These are phyloP conservation scores for Tokudaia tokunoshimensis DNA, from an alignment of 2,797 vertebrate genomes.

Conservation along the genomic window DNA sequence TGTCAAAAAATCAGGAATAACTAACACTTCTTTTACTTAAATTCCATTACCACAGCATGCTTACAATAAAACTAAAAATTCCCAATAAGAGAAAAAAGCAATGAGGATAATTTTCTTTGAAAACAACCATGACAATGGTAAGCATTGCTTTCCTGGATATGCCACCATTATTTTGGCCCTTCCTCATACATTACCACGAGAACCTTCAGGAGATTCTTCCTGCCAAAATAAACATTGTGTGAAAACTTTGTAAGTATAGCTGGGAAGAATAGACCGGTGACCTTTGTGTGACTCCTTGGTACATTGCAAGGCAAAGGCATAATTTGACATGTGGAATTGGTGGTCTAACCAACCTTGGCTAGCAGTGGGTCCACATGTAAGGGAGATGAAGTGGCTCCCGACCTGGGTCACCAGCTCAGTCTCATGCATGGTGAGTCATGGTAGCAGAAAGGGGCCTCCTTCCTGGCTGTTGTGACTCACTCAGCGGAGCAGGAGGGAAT, in stretches of 20 bases:
- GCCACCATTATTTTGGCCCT: conserved; percentile 63
- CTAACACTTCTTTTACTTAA: conserved; percentile 26
- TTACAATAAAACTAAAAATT: conserved; percentile 38
- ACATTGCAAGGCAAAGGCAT: conserved; percentile 72
- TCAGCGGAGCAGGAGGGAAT: conserved; percentile 64
- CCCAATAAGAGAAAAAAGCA: conserved; percentile 1
- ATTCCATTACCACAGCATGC: conserved; percentile 24
- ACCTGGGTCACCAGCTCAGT: conserved; percentile 58
- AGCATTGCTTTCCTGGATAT: conserved; percentile 77
- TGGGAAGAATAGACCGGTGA: conserved; percentile 79
- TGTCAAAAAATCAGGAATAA: conserved; percentile 52
- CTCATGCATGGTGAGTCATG: conserved; percentile 80
- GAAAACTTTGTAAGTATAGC: conserved; percentile 77
- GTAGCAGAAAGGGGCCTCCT: conserved; percentile 61
- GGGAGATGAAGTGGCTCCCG: background rate
- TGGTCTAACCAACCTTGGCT: conserved; percentile 76
- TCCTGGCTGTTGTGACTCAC: conserved; percentile 84
- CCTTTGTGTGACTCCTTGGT: conserved; percentile 75
- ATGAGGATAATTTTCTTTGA: conserved; percentile 65
- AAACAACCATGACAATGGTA: conserved; percentile 68
- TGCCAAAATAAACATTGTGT: conserved; percentile 80
- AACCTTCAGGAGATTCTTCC: conserved; percentile 50
- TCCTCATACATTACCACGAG: conserved; percentile 64
- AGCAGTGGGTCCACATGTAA: conserved; percentile 71
- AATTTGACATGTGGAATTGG: conserved; percentile 80